A percentile compares a stretch with the other conserved stretches of the same genome.
Evolutionary conservation across 1,140 invertebrate species (phyloP).

Genomic region (Octopus sinensis): DNA sequence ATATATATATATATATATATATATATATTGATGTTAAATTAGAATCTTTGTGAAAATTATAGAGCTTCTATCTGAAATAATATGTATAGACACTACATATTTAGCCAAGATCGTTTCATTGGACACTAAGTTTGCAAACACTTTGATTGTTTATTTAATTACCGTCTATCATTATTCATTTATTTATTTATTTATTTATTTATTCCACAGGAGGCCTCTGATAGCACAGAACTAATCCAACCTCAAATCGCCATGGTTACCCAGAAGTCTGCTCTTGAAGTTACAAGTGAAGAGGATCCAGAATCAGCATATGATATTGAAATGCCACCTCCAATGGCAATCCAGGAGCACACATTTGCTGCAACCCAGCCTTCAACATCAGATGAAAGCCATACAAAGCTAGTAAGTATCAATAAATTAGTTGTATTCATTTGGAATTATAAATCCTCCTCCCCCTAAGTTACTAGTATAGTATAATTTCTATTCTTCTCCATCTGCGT

Average conservation of each 20-base stretch:
- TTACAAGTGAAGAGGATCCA: conserved; percentile 64
- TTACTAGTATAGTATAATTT: no score
- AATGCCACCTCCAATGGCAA: conserved; percentile 89
- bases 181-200: conserved; percentile 8
- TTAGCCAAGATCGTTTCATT: no score
- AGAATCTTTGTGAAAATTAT: no score
- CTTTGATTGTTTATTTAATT: no score
- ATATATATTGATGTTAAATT: no score
- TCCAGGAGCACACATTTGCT: conserved; percentile 74
- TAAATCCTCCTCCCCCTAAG: no score
- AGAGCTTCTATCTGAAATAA: no score
- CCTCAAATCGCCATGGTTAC: conserved; percentile 49
- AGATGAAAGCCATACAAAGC: conserved; percentile 68
- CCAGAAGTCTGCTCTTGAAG: conserved; percentile 54
- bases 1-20: no score
- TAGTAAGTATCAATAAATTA: conserved; percentile 57
- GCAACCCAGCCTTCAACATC: conserved; percentile 60
- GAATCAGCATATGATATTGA: conserved; percentile 78
- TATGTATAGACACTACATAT: no score
- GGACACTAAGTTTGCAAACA: no score
- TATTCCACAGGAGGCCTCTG: conserved; percentile 31
- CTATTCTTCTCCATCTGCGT: no score
- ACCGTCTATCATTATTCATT: not conserved
- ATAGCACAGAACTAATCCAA: conserved; percentile 25
- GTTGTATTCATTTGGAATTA: no score